Percentiles rank a stretch among this genome's conserved stretches.
Evolutionary conservation across 2,888 invertebrate species (phyloP).

Genomic region (Epinotia nisella): DNA sequence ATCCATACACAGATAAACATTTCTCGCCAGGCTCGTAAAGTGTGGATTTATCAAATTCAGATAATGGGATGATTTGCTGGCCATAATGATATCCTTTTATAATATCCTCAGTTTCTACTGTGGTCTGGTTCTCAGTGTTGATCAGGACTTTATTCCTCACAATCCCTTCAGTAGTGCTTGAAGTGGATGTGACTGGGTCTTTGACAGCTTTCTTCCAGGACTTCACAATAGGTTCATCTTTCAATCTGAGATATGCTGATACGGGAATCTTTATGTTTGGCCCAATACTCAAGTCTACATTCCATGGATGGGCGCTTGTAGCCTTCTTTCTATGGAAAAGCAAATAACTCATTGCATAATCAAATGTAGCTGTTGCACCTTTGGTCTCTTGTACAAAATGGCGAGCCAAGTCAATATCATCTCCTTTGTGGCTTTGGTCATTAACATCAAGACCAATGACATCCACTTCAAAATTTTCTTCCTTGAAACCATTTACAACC

Average conservation of each 20-base stretch:
- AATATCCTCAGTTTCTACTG: constrained; percentile 78
- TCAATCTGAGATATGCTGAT: constrained; percentile 81
- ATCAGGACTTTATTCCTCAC: constrained; percentile 64
- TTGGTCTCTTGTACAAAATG: constrained; percentile 74
- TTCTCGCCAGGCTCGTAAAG: constrained; percentile 85
- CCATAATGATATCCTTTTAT: constrained; percentile 86
- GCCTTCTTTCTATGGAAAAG: constrained; percentile 82
- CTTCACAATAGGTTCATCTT: constrained; percentile 75
- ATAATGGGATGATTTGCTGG: constrained; percentile 85
- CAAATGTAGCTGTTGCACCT: constrained; percentile 81
- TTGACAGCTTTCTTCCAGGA: constrained; percentile 69
- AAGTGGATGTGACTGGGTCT: constrained; percentile 69
- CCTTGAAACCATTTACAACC: constrained; percentile 83
- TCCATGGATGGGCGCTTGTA: constrained; percentile 85
- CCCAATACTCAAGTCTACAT: constrained; percentile 86
- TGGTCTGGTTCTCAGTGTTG: constrained; percentile 77
- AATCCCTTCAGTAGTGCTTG: constrained; percentile 72
- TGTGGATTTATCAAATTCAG: constrained; percentile 83
- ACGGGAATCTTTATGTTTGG: constrained; percentile 86
- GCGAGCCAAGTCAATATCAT: constrained; percentile 63
- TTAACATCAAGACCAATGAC: constrained; percentile 85
- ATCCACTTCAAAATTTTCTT: constrained; percentile 84
- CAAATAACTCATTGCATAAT: constrained; percentile 85
- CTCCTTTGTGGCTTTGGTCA: constrained; percentile 64
- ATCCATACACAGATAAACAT: constrained; percentile 88